Base-by-base conservation (phyloP, 2,797 vertebrate species). In the Esox lucius region DNA sequence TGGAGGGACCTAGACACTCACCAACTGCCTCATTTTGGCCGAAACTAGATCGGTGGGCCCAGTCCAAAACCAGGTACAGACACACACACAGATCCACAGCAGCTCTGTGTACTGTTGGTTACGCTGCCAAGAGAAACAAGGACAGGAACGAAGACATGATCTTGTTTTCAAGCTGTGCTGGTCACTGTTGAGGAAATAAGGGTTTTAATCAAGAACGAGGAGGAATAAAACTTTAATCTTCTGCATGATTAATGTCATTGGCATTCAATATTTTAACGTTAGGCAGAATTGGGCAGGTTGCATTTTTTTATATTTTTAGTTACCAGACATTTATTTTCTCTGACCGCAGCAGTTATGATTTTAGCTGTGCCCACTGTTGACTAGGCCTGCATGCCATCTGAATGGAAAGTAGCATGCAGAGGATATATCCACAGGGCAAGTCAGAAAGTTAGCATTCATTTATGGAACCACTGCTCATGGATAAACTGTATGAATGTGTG, bases 1-100 rank as follows among this genome's bases (percentile, higher is more conserved):
- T 46, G 74, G 49, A 75, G 59, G 67, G 56, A 69, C 66, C 46
- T 5, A 64, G 70, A 5, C 56, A 46, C 70, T 79, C 72, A 61
- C 33, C 17, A n/a, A 22, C 73, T 46, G 35, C 64, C 72, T 76
- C 70, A 76, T 76, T 74, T 66, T 51, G 61, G 71, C 69, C 74
- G 68, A 69, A 69, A 68, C 70, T 75, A 42, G 22, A 12, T 31
- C 8, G 9, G 42, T 1, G 2, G 46, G 68, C 59, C 53, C 24
- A 48, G 35, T 53, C 53, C 5, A 56, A 17, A 5, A 65, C 22
- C 62, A 22, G 12, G 9, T n/a, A 49, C 49, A 59, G 5, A 46
- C 42, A 46, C 3, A 46, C 42, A 46, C 42, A 46, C 42, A 46
- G 39, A 15, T 5, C 8, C 46, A 26, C 53, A 74, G n/a, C 8